Conservation (phyloP, 2,113 vertebrate genomes). For the Salvator merianae region DNA sequence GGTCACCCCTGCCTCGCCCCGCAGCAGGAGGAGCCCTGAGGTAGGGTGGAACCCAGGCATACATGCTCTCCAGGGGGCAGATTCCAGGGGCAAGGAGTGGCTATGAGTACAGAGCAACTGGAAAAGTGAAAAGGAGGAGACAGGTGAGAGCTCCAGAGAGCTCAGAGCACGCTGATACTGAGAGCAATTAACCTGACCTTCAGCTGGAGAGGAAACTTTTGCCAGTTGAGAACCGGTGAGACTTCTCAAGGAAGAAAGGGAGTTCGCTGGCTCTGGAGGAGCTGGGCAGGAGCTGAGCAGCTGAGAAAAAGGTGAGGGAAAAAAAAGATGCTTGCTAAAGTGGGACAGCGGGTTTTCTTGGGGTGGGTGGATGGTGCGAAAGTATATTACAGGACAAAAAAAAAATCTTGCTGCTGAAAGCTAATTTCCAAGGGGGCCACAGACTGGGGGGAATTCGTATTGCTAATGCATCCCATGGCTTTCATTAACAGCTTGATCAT, state of each 20-base stretch:
- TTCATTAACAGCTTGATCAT: not conserved
- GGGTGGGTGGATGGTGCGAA: not conserved
- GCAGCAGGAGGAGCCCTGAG: not conserved
- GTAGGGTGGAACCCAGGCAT: not conserved
- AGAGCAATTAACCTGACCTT: not conserved
- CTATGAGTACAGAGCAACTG: not conserved
- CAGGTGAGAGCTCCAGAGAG: not conserved
- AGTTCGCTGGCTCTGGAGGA: not conserved
- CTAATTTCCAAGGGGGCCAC: not conserved
- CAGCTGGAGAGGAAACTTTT: not conserved
- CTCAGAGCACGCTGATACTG: not conserved
- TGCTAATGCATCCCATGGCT: no score
- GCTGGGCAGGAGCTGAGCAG: not conserved
- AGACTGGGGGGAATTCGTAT: not conserved
- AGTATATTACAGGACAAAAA: no score
- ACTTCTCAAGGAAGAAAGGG: not conserved
- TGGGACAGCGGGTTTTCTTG: not conserved
- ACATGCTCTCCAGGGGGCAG: conserved; percentile 19
- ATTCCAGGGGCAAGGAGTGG: conserved; percentile 18
- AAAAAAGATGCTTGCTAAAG: not conserved
- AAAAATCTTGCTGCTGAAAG: not conserved
- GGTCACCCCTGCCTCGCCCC: conserved; percentile 1
- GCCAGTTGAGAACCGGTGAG: not conserved
- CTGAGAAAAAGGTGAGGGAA: not conserved
- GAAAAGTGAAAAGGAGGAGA: not conserved